Evolutionary conservation across 23 tunicate species (phyloP), one percentile per base, ranked within the genome.

Genomic region (Botrylloides violaceus): DNA sequence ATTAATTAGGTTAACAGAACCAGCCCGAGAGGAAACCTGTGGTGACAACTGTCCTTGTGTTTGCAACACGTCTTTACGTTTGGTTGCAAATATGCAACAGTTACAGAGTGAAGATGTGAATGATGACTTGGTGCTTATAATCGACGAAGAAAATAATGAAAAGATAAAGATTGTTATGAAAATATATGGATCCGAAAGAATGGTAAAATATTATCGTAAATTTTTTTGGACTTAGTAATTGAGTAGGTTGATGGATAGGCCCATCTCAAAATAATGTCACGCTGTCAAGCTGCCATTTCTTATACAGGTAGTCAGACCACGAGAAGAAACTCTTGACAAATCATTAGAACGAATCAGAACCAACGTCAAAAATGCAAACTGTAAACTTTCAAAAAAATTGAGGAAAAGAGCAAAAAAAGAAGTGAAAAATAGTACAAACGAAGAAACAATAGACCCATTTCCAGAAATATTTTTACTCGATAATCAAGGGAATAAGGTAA

Each of bases 241-340:
- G n/a, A n/a, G n/a, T n/a, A n/a, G n/a, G n/a, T n/a, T n/a, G n/a
- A n/a, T n/a, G n/a, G n/a, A n/a, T n/a, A n/a, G n/a, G n/a, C n/a
- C n/a, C n/a, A n/a, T n/a, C n/a, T n/a, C n/a, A n/a, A n/a, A n/a
- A n/a, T n/a, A n/a, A n/a, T n/a, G n/a, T n/a, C n/a, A n/a, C n/a
- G n/a, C n/a, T n/a, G n/a, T n/a, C n/a, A n/a, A n/a, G n/a, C n/a
- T n/a, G n/a, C n/a, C n/a, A n/a, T 30, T 24, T n/a, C n/a, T n/a
- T n/a, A n/a, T n/a, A n/a, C 57, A 77, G 81, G 37, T 77, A 5
- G 31, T 39, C 56, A 71, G 81, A 0, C 64, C 73, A 22, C 26
- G 39, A 2, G 26, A 65, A 2, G 81, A 77, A 49, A 34, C 56
- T 18, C n/a, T 77, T 2, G 47, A 28, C 3, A 77, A 77, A 29